phyloP scores from a whole-genome alignment of 92 coral and sea anemone genomes.

The Porites divaricata region DNA sequence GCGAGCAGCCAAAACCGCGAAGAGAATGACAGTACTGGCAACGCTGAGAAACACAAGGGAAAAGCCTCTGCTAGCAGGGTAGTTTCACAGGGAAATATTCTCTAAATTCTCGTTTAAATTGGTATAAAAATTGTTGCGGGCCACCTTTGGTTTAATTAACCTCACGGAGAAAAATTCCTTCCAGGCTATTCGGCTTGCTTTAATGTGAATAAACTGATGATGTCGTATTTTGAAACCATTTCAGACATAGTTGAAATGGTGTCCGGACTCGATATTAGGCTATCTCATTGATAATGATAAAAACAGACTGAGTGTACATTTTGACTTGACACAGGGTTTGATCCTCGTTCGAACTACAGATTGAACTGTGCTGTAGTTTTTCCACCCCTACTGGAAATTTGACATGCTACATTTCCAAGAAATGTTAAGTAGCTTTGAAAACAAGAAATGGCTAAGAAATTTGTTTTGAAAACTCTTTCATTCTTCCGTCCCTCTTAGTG shows the following conservation, averaged over 20 bases:
- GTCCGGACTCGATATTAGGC: background rate
- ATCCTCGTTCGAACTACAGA: background rate
- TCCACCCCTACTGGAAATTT: background rate
- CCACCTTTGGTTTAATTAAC: constrained; percentile 21
- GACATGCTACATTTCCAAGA: background rate
- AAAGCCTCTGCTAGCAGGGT: too few relatives aligned
- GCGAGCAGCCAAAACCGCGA: too few relatives aligned
- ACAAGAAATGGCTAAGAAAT: background rate
- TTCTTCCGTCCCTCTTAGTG: constrained; percentile 23
- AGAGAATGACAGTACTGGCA: too few relatives aligned
- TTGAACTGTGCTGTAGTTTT: background rate
- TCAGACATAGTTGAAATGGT: background rate
- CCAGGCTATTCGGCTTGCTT: background rate
- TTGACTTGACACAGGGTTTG: background rate
- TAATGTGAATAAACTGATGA: constrained; percentile 3
- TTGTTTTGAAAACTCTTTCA: constrained; percentile 23
- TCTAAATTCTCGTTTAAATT: background rate
- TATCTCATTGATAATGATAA: constrained; percentile 5
- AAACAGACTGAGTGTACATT: constrained; percentile 13
- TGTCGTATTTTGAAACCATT: background rate
- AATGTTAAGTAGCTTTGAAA: background rate
- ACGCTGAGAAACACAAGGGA: too few relatives aligned
- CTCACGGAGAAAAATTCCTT: constrained; percentile 39
- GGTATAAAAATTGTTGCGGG: background rate
- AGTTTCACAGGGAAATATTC: too few relatives aligned